phyloP scores from a whole-genome alignment of 2,113 vertebrate species.

The Ariopsis seemanni region DNA sequence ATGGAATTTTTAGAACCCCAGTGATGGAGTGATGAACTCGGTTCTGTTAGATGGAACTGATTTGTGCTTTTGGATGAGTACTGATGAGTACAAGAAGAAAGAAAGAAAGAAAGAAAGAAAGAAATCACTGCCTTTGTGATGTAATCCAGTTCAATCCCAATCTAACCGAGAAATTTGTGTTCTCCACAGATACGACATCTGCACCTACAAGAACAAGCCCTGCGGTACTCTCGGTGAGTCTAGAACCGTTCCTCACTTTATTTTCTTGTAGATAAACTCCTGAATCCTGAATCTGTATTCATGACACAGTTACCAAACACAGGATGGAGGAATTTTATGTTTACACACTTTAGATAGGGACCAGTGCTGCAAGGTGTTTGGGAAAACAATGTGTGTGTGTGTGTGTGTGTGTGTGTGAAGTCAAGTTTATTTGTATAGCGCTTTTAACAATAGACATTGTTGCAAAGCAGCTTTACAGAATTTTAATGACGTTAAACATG shows the following conservation, averaged over 20 bases:
- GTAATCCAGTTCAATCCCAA: neutral
- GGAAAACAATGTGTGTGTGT: no score
- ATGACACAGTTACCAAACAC: neutral
- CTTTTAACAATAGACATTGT: no score
- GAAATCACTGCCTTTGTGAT: neutral
- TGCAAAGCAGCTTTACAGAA: no score
- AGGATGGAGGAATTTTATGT: no score
- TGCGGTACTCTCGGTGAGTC: slow-evolving; percentile 96
- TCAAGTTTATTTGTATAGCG: no score
- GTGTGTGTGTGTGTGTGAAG: neutral
- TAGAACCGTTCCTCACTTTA: neutral
- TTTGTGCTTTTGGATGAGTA: neutral
- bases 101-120: neutral
- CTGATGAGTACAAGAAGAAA: neutral
- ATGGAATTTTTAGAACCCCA: neutral
- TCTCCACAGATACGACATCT: slow-evolving; percentile 92
- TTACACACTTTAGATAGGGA: neutral
- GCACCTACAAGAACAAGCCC: slow-evolving; percentile 99
- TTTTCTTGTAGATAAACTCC: neutral
- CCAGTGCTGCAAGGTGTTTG: neutral
- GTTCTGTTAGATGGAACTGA: neutral
- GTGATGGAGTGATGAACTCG: neutral
- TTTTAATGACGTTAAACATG: no score
- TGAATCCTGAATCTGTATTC: neutral
- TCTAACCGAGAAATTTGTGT: slow-evolving; percentile 24